Evolutionary conservation across 2,888 invertebrate genomes (phyloP).

Genomic region (Villa cingulata): DNA sequence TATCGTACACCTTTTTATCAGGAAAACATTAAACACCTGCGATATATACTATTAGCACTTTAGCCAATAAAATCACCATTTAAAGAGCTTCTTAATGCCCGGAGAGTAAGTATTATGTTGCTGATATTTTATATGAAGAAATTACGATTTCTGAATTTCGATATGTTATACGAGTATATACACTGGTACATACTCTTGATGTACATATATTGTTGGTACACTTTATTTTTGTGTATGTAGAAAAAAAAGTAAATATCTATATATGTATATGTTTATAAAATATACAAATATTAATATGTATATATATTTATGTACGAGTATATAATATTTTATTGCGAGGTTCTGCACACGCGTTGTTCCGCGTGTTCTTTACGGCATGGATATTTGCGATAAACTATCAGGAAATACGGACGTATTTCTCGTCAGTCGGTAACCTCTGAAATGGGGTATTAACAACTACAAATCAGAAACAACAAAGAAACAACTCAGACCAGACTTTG

Average conservation of each 20-base stretch:
- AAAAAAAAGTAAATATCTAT: no score
- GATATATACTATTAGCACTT: conserved; percentile 7
- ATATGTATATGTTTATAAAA: no score
- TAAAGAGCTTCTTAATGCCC: not conserved
- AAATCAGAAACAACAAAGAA: conserved; percentile 12
- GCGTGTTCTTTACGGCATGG: conserved; percentile 34
- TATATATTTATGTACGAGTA: conserved; percentile 3
- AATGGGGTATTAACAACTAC: conserved; percentile 6
- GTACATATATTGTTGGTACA: no score
- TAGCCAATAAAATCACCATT: conserved; percentile 9
- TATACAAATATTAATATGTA: no score
- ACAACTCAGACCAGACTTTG: conserved; percentile 4
- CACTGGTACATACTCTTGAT: no score
- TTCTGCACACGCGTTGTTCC: conserved; percentile 11
- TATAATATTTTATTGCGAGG: conserved; percentile 1
- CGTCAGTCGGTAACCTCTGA: conserved; percentile 13
- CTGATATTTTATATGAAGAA: not conserved
- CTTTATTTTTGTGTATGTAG: no score
- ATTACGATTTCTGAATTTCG: not conserved
- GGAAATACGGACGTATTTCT: conserved; percentile 17
- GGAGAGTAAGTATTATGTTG: not conserved
- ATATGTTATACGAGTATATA: not conserved
- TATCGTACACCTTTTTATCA: conserved; percentile 2
- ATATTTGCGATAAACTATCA: conserved; percentile 39
- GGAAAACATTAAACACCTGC: conserved; percentile 4